Base-by-base conservation (phyloP, 2,888 invertebrate species). In the Ditylenchus weischeri region DNA sequence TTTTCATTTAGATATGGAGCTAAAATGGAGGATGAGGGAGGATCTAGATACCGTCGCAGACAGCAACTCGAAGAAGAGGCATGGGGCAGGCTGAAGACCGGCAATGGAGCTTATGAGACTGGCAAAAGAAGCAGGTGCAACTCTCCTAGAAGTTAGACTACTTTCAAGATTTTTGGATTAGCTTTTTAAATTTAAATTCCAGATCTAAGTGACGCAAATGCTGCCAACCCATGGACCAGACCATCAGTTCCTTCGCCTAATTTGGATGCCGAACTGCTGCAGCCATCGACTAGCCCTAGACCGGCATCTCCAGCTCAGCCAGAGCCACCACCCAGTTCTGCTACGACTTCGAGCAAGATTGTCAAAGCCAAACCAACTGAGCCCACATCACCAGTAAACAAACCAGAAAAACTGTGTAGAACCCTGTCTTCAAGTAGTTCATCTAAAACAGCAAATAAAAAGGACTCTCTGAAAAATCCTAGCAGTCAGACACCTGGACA, bases 51-150 rank as follows among this genome's bases (percentile, higher is more conserved):
- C 67, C 72, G 78, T n/a, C 67, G 80, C 36, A 72, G 80, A 64
- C 76, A 76, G 59, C 75, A 78, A 38, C 68, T 80, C 10, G 80
- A 81, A 62, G 79, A 79, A 2, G 79, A 80, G 58, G 77, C 76
- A 1, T 77, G 79, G 77, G 76, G 73, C 57, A 72, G 81, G 18
- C 68, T 81, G 11, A 54, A 54, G 54, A 11, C 68, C 78, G 8
- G 66, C 47, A 29, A 19, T 7, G 62, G 62, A 0, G 51, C 54
- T 21, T 35, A 23, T 23, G 64, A 59, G 18, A 63, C 58, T 51
- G 73, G 67, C n/a, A 65, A 65, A 11, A 62, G 70, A 15, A 68
- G 68, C n/a, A 62, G 74, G 15, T 65, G 73, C 38, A 64, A 51
- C 51, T 70, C 73, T 7, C 59, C 21, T 43, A 10, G 43, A 15